Conservation (phyloP, 2,888 invertebrate species). For the Volucella bombylans region DNA sequence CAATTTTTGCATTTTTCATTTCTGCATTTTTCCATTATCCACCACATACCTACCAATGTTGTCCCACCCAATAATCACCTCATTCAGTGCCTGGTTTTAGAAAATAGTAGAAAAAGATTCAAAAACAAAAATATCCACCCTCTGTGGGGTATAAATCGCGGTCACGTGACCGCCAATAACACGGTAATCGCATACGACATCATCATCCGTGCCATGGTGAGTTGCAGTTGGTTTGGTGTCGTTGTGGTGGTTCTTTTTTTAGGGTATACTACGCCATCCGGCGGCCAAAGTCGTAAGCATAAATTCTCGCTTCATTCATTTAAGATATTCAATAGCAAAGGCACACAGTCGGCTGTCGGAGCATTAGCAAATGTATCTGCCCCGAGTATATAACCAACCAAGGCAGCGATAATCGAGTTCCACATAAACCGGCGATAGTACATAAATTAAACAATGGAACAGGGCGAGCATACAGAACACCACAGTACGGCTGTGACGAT, state of each 20-base stretch:
- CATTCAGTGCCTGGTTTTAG: neutral
- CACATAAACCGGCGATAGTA: constrained; percentile 65
- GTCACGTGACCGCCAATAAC: constrained; percentile 61
- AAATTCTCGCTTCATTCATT: constrained; percentile 38
- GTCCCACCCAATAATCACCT: neutral
- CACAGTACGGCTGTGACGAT: constrained; percentile 6
- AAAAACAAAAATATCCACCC: neutral
- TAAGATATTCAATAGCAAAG: constrained; percentile 38
- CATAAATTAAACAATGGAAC: constrained; percentile 66
- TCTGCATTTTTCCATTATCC: constrained; percentile 1
- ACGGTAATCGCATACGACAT: constrained; percentile 54
- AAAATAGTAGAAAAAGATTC: too few relatives aligned
- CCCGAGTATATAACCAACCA: constrained; percentile 59
- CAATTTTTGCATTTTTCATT: constrained; percentile 18
- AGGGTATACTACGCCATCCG: constrained; percentile 56
- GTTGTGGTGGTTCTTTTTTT: neutral
- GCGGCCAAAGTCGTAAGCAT: constrained; percentile 53
- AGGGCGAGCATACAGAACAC: constrained; percentile 22
- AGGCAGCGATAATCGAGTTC: constrained; percentile 64
- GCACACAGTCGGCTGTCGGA: constrained; percentile 5
- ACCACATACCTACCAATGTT: neutral
- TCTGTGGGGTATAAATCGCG: constrained; percentile 41
- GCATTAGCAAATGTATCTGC: constrained; percentile 42
- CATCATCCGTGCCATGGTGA: constrained; percentile 15
- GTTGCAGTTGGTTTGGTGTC: neutral